phyloP scores from a whole-genome alignment of 2,888 invertebrate genomes.

The Zootermopsis nevadensis region DNA sequence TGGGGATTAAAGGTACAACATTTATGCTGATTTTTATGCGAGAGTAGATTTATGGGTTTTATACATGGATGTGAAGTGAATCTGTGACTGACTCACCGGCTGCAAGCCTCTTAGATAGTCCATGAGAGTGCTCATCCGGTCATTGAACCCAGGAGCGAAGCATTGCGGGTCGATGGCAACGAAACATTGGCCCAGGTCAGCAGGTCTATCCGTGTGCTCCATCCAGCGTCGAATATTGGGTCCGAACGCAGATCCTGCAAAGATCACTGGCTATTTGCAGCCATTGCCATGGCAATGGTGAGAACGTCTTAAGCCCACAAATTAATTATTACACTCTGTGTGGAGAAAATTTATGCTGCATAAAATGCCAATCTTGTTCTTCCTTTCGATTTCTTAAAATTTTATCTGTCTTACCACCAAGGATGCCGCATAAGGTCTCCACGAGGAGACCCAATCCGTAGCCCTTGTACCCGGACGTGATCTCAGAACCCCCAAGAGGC shows the following conservation, averaged over 20 bases:
- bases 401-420: no score
- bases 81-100: conserved; percentile 64
- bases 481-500: conserved; percentile 80
- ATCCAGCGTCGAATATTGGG: neutral
- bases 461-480: conserved; percentile 88
- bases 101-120: conserved; percentile 73
- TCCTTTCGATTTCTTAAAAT: no score
- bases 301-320: no score
- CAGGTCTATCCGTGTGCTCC: conserved; percentile 60
- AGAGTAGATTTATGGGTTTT: neutral
- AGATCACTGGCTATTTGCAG: no score
- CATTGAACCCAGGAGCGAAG: conserved; percentile 84
- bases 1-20: neutral
- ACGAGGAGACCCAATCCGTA: conserved; percentile 87
- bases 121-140: conserved; percentile 78
- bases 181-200: conserved; percentile 90
- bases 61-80: neutral
- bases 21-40: neutral
- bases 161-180: conserved; percentile 85
- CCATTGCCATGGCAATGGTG: no score
- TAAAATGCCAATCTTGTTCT: no score
- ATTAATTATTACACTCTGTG: no score
- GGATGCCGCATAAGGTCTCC: conserved; percentile 88
- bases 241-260: conserved; percentile 62
- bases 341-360: no score